Conservation (phyloP, 37 sponge, comb jelly and placozoan species). For the Aplysina aerophoba region DNA sequence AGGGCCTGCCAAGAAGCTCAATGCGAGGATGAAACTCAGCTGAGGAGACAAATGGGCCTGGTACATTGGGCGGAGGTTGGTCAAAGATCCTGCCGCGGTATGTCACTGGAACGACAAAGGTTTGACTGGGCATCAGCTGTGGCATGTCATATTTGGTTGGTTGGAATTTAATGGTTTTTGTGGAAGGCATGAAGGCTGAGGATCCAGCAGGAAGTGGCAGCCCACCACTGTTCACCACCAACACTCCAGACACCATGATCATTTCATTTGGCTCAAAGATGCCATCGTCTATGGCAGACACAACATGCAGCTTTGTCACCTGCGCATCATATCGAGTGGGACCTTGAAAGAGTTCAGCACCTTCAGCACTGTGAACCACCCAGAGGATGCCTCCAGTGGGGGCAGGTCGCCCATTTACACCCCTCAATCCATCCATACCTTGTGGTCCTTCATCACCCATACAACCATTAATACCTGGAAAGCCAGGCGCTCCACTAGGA, state of each 20-base stretch:
- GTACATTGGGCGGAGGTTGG: slow-evolving; percentile 79
- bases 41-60: slow-evolving; percentile 74
- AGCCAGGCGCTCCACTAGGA: slow-evolving; percentile 36
- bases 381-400: slow-evolving; percentile 65
- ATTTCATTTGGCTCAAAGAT: slow-evolving; percentile 86
- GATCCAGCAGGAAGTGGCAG: slow-evolving; percentile 71
- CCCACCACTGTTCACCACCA: slow-evolving; percentile 61
- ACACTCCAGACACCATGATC: slow-evolving; percentile 58
- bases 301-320: slow-evolving; percentile 40
- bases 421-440: slow-evolving; percentile 49
- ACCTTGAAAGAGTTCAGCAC: slow-evolving; percentile 57
- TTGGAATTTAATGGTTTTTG: slow-evolving; percentile 68
- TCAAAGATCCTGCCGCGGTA: slow-evolving; percentile 83
- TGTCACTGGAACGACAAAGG: slow-evolving; percentile 58
- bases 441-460: slow-evolving; percentile 39
- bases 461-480: slow-evolving; percentile 33
- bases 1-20: slow-evolving; percentile 71
- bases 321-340: slow-evolving; percentile 67
- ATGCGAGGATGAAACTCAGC: slow-evolving; percentile 72
- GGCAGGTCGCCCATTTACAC: slow-evolving; percentile 53
- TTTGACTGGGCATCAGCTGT: slow-evolving; percentile 37
- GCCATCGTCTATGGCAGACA: slow-evolving; percentile 82
- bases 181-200: slow-evolving; percentile 55
- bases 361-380: slow-evolving; percentile 52
- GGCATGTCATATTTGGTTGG: slow-evolving; percentile 69